Percentiles rank a stretch among this genome's conserved stretches.
Conservation (phyloP, 2,797 vertebrate species). For the Pangasius larnaudii region DNA sequence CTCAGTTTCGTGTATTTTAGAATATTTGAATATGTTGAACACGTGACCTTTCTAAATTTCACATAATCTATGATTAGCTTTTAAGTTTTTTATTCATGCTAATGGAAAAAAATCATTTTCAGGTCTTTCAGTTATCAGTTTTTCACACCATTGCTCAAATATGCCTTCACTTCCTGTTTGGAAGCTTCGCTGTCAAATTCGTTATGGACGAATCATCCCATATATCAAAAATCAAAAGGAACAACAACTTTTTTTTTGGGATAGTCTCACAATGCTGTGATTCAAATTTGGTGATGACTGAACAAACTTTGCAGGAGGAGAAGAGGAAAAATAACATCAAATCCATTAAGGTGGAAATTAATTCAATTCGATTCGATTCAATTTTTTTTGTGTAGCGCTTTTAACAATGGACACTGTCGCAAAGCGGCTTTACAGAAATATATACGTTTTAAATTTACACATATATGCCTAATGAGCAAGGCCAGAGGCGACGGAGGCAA, state of each 20-base stretch:
- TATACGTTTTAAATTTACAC: too few relatives aligned
- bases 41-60: neutral
- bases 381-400: neutral
- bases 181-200: neutral
- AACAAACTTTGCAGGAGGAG: neutral
- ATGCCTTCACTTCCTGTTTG: neutral
- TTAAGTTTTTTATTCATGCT: too few relatives aligned
- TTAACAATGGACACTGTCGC: neutral
- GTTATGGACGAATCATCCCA: neutral
- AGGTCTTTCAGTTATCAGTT: neutral
- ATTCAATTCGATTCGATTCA: neutral
- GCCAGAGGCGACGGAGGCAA: neutral
- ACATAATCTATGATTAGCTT: neutral
- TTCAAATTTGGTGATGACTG: neutral
- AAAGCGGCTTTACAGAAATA: neutral
- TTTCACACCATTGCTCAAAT: neutral
- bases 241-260: too few relatives aligned
- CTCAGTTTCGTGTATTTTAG: neutral
- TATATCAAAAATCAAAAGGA: neutral
- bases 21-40: neutral
- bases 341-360: neutral
- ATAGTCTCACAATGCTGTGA: neutral
- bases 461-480: too few relatives aligned
- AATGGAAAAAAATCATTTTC: too few relatives aligned
- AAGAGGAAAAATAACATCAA: neutral